A percentile compares a stretch with the other conserved stretches of the same genome.
Evolutionary conservation across 2,113 vertebrate species (phyloP).

Genomic region (Dromaius novaehollandiae): DNA sequence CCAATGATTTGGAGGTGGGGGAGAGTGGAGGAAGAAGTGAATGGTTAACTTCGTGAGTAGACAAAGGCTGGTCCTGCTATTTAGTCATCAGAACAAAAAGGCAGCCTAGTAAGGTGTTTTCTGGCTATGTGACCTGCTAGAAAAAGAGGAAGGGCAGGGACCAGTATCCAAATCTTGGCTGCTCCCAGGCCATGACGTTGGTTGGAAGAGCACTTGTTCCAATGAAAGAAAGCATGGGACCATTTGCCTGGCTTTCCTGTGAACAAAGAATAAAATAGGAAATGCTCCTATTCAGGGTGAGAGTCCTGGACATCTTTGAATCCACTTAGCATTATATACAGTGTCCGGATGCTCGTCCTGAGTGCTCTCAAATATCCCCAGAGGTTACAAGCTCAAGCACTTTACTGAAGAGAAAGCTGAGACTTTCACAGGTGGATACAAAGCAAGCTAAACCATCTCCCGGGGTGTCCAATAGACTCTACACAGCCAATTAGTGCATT

Average conservation of each 20-base stretch:
- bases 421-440: conserved; percentile 38
- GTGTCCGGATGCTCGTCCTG: conserved; percentile 45
- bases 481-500: not conserved
- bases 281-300: conserved; percentile 27
- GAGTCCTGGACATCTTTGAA: conserved; percentile 31
- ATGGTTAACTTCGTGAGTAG: not conserved
- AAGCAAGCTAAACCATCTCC: conserved; percentile 1
- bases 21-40: not conserved
- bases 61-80: not conserved
- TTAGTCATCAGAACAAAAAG: not conserved
- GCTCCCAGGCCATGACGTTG: not conserved
- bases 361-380: conserved; percentile 62
- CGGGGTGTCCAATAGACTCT: not conserved
- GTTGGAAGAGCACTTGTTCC: not conserved
- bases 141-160: not conserved
- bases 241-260: conserved; percentile 7
- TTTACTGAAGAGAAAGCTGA: conserved; percentile 14
- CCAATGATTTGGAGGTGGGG: not conserved
- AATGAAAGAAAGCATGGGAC: not conserved
- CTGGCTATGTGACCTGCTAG: not conserved
- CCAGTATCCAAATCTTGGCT: not conserved
- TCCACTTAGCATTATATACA: conserved; percentile 30
- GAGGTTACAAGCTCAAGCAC: conserved; percentile 47
- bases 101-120: not conserved
- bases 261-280: conserved; percentile 30